phyloP scores from a whole-genome alignment of 2,797 vertebrate species.

The Gallinago stenura region DNA sequence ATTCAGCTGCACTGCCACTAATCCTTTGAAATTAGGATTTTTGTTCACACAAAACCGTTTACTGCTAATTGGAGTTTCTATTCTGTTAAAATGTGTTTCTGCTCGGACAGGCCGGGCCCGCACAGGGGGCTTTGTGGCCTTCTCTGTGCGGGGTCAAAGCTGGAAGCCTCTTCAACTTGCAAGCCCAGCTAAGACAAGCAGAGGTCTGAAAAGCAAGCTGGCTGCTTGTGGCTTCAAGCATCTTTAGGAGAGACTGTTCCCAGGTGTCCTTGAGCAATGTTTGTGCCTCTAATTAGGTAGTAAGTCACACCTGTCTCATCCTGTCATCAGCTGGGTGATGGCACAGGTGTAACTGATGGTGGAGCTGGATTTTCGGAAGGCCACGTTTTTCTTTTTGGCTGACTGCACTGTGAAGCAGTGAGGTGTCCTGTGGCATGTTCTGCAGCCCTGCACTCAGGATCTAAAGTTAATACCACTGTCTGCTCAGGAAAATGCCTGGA shows the following conservation, averaged over 20 bases:
- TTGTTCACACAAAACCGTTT: not conserved
- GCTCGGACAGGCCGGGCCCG: fast-evolving
- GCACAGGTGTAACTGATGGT: not conserved
- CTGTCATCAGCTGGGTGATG: not conserved
- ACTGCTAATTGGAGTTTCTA: not conserved
- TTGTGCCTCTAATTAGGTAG: not conserved
- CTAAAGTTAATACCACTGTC: not conserved
- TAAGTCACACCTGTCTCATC: not conserved
- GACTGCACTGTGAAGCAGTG: fast-evolving
- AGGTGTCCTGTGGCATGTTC: not conserved
- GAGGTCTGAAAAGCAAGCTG: not conserved
- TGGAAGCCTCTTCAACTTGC: not conserved
- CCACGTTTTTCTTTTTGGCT: not conserved
- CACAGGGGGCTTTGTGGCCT: not conserved
- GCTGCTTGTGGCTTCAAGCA: not conserved
- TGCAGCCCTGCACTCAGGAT: not conserved
- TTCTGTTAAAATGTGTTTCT: not conserved
- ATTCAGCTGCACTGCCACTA: not conserved
- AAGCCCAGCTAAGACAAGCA: fast-evolving
- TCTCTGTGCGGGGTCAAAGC: fast-evolving
- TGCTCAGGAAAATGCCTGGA: not conserved
- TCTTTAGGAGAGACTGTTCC: not conserved
- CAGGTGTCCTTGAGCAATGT: not conserved
- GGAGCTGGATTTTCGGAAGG: not conserved
- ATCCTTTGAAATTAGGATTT: not conserved